These are phyloP conservation scores for Sarcophaga subvicina DNA, from an alignment of 2,888 invertebrate species.

Conservation along the genomic window DNA sequence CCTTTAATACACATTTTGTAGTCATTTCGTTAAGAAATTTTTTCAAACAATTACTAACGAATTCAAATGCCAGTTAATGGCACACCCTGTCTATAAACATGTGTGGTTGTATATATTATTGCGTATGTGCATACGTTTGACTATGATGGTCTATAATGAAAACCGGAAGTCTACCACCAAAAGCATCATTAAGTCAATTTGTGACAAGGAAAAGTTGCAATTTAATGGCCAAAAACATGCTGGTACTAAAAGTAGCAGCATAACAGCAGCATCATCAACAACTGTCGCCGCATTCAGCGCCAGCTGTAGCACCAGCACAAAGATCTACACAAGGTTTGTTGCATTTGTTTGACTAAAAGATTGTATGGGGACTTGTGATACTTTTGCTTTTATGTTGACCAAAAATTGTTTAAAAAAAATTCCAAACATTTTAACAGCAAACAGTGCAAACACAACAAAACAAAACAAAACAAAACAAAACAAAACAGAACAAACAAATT, in stretches of 20 bases:
- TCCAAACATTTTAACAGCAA: slow-evolving; percentile 6
- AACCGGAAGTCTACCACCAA: slow-evolving; percentile 64
- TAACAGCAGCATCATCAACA: background rate
- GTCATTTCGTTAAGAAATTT: too few species aligned
- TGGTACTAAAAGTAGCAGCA: slow-evolving; percentile 2
- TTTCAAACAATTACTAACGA: too few species aligned
- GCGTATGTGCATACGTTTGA: background rate
- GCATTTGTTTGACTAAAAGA: slow-evolving; percentile 34
- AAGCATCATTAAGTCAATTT: slow-evolving; percentile 79
- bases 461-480: slow-evolving; percentile 9
- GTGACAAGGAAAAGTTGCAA: slow-evolving; percentile 73
- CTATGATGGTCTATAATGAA: slow-evolving; percentile 49
- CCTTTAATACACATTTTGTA: too few species aligned
- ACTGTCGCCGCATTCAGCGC: background rate
- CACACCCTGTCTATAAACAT: background rate
- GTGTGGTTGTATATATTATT: slow-evolving; percentile 6
- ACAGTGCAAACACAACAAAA: slow-evolving; percentile 29
- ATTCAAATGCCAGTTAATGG: background rate
- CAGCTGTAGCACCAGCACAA: slow-evolving; percentile 22
- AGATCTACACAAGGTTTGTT: slow-evolving; percentile 11
- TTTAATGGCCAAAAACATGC: slow-evolving; percentile 74
- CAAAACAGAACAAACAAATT: slow-evolving; percentile 37
- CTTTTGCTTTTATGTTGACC: background rate
- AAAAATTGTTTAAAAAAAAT: background rate
- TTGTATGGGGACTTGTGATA: slow-evolving; percentile 49